These are phyloP conservation scores for Odontocolon sp. DNA, from an alignment of 2,888 invertebrate species.

Conservation along the genomic window DNA sequence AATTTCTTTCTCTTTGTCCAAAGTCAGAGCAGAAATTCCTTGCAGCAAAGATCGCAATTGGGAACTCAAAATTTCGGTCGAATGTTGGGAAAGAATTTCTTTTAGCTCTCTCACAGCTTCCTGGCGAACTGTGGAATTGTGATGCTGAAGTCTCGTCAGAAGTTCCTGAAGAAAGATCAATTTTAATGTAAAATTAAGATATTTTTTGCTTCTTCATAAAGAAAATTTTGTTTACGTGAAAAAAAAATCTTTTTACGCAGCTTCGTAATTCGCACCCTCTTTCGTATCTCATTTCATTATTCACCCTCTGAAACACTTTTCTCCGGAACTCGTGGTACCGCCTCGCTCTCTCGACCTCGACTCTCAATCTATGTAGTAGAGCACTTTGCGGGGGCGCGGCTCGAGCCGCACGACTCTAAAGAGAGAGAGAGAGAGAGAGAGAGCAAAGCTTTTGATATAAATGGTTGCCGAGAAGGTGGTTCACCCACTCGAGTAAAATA, in stretches of 20 bases:
- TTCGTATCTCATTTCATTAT: background rate
- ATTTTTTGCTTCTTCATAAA: too few relatives aligned
- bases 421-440: slow-evolving; percentile 9
- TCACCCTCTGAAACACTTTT: background rate
- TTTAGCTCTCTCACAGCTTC: slow-evolving; percentile 85
- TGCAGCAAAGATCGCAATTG: slow-evolving; percentile 87
- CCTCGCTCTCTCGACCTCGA: background rate
- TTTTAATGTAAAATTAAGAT: background rate
- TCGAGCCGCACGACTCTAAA: slow-evolving; percentile 54
- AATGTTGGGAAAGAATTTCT: slow-evolving; percentile 82
- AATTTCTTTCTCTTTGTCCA: slow-evolving; percentile 87
- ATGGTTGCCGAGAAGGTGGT: slow-evolving; percentile 66
- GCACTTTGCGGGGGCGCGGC: background rate
- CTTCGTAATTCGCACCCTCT: slow-evolving; percentile 35
- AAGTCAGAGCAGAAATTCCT: slow-evolving; percentile 85
- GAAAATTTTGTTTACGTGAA: too few relatives aligned
- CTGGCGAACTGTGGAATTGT: slow-evolving; percentile 86
- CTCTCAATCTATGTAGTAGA: background rate
- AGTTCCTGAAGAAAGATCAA: slow-evolving; percentile 83
- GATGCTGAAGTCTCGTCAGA: slow-evolving; percentile 87
- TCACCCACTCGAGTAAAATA: slow-evolving; percentile 60
- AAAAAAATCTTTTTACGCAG: slow-evolving; percentile 10
- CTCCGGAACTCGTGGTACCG: background rate
- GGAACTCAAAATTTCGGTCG: slow-evolving; percentile 81
- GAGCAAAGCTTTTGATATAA: slow-evolving; percentile 70